These are phyloP conservation scores for Telmatherina bonti DNA, from an alignment of 2,797 vertebrate genomes.

Conservation along the genomic window DNA sequence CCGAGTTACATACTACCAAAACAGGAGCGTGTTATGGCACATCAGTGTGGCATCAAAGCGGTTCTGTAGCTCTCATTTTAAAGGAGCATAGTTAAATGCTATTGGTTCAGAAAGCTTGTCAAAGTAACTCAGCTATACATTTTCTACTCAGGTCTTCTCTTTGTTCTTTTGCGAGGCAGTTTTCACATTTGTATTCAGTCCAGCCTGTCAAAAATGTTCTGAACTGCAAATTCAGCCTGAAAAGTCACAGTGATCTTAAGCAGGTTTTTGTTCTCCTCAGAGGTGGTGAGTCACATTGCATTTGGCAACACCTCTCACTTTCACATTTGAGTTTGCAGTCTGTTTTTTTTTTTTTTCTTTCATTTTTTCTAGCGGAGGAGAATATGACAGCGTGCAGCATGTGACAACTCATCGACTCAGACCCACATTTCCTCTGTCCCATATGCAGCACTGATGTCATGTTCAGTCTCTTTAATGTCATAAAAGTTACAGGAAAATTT, in stretches of 20 bases:
- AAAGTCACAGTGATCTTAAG: conserved; percentile 59
- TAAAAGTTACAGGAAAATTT: conserved; percentile 27
- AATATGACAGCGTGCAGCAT: conserved; percentile 47
- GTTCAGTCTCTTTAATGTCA: conserved; percentile 40
- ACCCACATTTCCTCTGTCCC: conserved; percentile 52
- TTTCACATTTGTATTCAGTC: conserved; percentile 49
- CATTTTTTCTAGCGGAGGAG: conserved; percentile 53
- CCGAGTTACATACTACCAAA: background rate
- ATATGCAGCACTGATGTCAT: conserved; percentile 51
- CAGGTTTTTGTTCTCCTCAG: conserved; percentile 65
- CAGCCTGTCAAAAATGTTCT: conserved; percentile 45
- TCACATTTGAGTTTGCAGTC: conserved; percentile 67
- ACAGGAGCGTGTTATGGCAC: background rate
- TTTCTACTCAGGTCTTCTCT: conserved; percentile 8
- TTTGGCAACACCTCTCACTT: conserved; percentile 69
- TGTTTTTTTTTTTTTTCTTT: conserved; percentile 21
- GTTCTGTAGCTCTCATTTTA: background rate
- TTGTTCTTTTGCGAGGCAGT: conserved; percentile 13
- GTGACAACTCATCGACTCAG: conserved; percentile 62
- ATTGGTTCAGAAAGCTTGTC: conserved; percentile 41
- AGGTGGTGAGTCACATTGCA: conserved; percentile 71
- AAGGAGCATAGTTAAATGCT: conserved; percentile 9
- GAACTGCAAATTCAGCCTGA: conserved; percentile 41
- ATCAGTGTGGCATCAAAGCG: background rate
- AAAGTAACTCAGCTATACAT: conserved; percentile 29